These are phyloP conservation scores for Boleophthalmus pectinirostris DNA, from an alignment of 2,113 vertebrate species.

Conservation along the genomic window DNA sequence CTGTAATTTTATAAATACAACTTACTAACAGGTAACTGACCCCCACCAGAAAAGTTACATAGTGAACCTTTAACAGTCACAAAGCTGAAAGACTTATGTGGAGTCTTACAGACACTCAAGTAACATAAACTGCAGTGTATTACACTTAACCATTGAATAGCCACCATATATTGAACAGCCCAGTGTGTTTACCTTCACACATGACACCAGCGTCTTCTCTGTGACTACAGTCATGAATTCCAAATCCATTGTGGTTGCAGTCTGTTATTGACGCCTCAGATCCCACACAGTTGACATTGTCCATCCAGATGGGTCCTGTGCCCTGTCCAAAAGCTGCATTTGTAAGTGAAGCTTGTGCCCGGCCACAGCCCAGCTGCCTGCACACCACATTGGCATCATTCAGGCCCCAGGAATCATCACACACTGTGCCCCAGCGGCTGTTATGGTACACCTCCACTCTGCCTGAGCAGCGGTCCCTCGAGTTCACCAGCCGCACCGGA, in stretches of 20 bases:
- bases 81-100: too few species aligned
- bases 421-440: slow-evolving; percentile 58
- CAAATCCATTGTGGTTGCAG: slow-evolving; percentile 36
- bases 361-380: slow-evolving; percentile 53
- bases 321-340: slow-evolving; percentile 39
- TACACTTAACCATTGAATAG: too few species aligned
- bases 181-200: slow-evolving; percentile 41
- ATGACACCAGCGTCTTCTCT: slow-evolving; percentile 47
- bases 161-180: too few species aligned
- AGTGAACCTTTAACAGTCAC: too few species aligned
- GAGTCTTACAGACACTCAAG: too few species aligned
- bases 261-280: slow-evolving; percentile 23
- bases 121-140: too few species aligned
- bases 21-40: too few species aligned
- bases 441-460: slow-evolving; percentile 49
- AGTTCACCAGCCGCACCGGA: slow-evolving; percentile 49
- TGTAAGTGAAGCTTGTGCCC: slow-evolving; percentile 12
- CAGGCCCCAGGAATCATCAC: slow-evolving; percentile 44
- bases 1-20: too few species aligned
- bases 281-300: slow-evolving; percentile 29
- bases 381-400: slow-evolving; percentile 39
- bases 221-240: slow-evolving; percentile 48
- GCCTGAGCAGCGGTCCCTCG: slow-evolving; percentile 48
- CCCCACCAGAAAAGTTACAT: too few species aligned
- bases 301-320: slow-evolving; percentile 52